These are phyloP conservation scores for Ophion ellenae DNA, from an alignment of 2,888 invertebrate species.

Conservation along the genomic window DNA sequence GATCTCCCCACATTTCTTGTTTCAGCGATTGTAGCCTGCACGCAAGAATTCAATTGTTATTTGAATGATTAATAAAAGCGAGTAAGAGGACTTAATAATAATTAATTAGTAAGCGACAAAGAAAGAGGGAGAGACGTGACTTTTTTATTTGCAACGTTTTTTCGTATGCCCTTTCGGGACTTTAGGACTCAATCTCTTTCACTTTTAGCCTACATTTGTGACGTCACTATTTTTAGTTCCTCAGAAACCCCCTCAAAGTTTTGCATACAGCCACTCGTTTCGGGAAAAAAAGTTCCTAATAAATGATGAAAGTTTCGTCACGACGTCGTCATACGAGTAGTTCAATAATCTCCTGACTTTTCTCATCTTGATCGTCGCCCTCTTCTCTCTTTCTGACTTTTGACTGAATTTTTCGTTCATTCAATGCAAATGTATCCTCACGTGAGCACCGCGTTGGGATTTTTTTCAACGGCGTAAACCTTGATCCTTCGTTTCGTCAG, in stretches of 20 bases:
- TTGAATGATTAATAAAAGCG: not conserved
- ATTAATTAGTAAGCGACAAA: no score
- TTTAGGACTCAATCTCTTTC: no score
- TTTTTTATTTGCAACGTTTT: no score
- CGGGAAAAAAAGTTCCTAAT: not conserved
- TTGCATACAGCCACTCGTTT: not conserved
- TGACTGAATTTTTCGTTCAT: not conserved
- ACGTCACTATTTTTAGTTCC: not conserved
- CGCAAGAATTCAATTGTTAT: constrained; percentile 7
- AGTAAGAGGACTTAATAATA: not conserved
- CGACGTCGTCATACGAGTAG: not conserved
- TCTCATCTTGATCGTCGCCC: not conserved
- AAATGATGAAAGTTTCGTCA: not conserved
- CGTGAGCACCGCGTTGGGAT: constrained; percentile 97
- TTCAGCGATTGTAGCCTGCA: constrained; percentile 88
- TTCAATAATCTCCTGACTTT: not conserved
- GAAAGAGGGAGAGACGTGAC: no score
- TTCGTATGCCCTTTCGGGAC: no score
- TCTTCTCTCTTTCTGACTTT: not conserved
- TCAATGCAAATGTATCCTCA: constrained; percentile 72
- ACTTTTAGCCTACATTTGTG: no score
- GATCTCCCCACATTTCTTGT: constrained; percentile 90
- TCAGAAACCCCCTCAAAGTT: not conserved
- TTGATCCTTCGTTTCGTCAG: constrained; percentile 90
- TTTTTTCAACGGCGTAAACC: constrained; percentile 98